Evolutionary conservation across 2,888 invertebrate genomes (phyloP).

Genomic region (Cistogaster globosa): DNA sequence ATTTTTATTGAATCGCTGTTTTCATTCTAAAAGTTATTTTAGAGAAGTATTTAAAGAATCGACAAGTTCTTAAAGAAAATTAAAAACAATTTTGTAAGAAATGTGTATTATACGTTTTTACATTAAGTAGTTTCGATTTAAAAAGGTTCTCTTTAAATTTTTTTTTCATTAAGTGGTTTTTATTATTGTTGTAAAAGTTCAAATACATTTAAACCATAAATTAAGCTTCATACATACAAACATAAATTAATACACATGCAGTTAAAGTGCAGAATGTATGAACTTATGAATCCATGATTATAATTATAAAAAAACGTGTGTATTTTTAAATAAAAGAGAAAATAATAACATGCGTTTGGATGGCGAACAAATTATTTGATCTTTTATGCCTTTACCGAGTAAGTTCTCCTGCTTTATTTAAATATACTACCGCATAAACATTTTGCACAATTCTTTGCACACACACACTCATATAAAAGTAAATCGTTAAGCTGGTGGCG

Average conservation of each 20-base stretch:
- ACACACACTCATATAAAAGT: neutral
- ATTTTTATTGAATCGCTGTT: too few relatives aligned
- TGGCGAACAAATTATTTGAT: neutral
- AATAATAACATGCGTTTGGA: neutral
- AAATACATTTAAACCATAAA: neutral
- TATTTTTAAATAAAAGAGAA: neutral
- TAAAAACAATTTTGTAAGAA: too few relatives aligned
- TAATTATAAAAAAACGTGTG: neutral
- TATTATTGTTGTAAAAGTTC: neutral
- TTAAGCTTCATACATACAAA: neutral
- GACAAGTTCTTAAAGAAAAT: too few relatives aligned
- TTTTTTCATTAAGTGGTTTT: neutral
- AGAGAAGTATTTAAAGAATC: too few relatives aligned
- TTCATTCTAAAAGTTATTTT: too few relatives aligned
- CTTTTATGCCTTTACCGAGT: neutral
- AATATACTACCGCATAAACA: neutral
- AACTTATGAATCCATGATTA: neutral
- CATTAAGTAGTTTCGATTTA: too few relatives aligned
- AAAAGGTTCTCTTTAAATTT: too few relatives aligned
- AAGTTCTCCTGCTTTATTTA: neutral
- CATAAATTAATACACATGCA: too few relatives aligned
- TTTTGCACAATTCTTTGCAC: neutral
- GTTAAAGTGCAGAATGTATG: neutral
- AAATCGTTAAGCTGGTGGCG: constrained; percentile 36
- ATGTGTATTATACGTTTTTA: too few relatives aligned